Percentiles rank a stretch among this genome's conserved stretches.
phyloP scores from a whole-genome alignment of 1,140 invertebrate genomes.

The Meteorus sp. region DNA sequence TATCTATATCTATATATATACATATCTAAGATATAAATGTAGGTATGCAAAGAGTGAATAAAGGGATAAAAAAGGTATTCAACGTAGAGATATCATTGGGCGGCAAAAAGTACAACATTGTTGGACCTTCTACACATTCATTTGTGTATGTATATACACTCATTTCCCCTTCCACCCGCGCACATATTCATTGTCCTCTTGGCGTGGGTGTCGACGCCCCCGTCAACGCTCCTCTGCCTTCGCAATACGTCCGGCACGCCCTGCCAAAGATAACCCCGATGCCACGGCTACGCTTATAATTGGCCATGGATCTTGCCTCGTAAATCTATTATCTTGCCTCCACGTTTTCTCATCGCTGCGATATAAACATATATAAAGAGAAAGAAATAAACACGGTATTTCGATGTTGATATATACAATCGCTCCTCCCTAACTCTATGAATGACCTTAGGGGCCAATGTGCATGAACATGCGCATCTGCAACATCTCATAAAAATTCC shows the following conservation, averaged over 20 bases:
- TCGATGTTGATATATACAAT: constrained; percentile 11
- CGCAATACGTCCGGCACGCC: constrained; percentile 18
- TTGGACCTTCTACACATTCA: constrained; percentile 2
- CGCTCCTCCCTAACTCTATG: constrained; percentile 5
- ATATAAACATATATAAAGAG: no score
- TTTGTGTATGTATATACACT: constrained; percentile 35
- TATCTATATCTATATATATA: no score
- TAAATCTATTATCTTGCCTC: constrained; percentile 18
- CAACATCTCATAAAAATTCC: not conserved
- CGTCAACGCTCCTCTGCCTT: constrained; percentile 39
- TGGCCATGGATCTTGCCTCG: constrained; percentile 19
- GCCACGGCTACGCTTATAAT: constrained; percentile 16
- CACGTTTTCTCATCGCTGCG: not conserved
- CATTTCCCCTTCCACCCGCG: constrained; percentile 36
- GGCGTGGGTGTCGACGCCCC: constrained; percentile 54
- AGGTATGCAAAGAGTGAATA: constrained; percentile 6
- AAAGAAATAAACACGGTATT: constrained; percentile 16
- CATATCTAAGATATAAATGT: not conserved
- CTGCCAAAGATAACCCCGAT: constrained; percentile 22
- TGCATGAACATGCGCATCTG: not conserved
- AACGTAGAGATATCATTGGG: constrained; percentile 35
- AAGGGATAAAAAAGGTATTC: constrained; percentile 19
- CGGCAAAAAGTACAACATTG: constrained; percentile 37
- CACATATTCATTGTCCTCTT: constrained; percentile 48
- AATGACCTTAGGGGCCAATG: not conserved